A percentile compares a stretch with the other conserved stretches of the same genome.
phyloP scores from a whole-genome alignment of 2,113 vertebrate species.

The Antennarius striatus region DNA sequence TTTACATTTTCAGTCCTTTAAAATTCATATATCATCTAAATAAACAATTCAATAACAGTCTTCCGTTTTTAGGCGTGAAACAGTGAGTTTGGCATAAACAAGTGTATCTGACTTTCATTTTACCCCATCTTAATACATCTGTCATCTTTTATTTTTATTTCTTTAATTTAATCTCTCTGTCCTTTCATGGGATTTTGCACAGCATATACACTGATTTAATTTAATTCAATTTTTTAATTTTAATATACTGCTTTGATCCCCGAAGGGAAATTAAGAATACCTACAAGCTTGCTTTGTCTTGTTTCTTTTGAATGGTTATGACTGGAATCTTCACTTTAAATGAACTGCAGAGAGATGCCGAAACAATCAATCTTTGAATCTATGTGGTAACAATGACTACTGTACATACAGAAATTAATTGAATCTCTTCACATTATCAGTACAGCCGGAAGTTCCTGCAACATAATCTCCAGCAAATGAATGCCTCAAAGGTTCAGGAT shows the following conservation, averaged over 20 bases:
- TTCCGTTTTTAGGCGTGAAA: too few relatives aligned
- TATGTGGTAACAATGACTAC: slow-evolving; percentile 62
- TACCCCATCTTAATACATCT: slow-evolving; percentile 69
- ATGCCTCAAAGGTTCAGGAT: slow-evolving; percentile 28
- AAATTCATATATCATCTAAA: too few relatives aligned
- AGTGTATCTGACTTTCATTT: slow-evolving; percentile 54
- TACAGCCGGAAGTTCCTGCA: not conserved
- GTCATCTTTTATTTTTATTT: slow-evolving; percentile 61
- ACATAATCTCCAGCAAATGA: slow-evolving; percentile 17
- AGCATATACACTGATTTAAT: slow-evolving; percentile 39
- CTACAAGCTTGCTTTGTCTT: slow-evolving; percentile 49
- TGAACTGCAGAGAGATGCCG: slow-evolving; percentile 44
- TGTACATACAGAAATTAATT: slow-evolving; percentile 53
- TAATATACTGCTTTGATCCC: too few relatives aligned
- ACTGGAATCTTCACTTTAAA: slow-evolving; percentile 65
- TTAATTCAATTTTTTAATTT: too few relatives aligned
- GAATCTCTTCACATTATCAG: slow-evolving; percentile 6
- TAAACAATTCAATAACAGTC: too few relatives aligned
- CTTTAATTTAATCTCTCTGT: slow-evolving; percentile 69
- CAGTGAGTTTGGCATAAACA: not conserved
- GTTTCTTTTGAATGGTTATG: slow-evolving; percentile 59
- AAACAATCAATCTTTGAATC: slow-evolving; percentile 58
- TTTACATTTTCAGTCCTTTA: too few relatives aligned
- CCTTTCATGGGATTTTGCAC: slow-evolving; percentile 49
- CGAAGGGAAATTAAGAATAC: too few relatives aligned